Percentiles rank a stretch among this genome's conserved stretches.
Conservation (phyloP, 2,113 vertebrate genomes). For the Pseudopipra pipra region DNA sequence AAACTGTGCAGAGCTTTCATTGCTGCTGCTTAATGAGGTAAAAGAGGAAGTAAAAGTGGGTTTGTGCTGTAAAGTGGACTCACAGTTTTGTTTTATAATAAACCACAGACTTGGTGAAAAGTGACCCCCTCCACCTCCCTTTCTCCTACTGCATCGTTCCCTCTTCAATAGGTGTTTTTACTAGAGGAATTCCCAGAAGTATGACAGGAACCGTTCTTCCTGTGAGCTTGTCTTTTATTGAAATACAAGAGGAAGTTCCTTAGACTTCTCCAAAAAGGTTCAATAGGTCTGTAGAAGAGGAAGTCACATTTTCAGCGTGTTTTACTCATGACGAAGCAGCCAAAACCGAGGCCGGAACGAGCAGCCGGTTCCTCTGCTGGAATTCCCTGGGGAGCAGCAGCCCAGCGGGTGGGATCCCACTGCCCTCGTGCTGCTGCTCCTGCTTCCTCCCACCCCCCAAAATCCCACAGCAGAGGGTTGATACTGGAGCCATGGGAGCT, state of each 20-base stretch:
- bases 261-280: not conserved
- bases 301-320: not conserved
- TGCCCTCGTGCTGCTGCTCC: not conserved
- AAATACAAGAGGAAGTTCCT: not conserved
- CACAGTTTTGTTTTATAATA: not conserved
- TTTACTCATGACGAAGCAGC: not conserved
- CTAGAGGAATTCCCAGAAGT: not conserved
- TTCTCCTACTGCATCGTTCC: not conserved
- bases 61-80: not conserved
- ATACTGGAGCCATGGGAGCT: rapidly evolving
- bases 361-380: not conserved
- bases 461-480: not conserved
- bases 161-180: not conserved
- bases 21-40: not conserved
- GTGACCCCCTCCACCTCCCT: not conserved
- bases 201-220: not conserved
- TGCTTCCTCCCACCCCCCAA: not conserved
- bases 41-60: constrained; percentile 18
- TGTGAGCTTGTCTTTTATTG: not conserved
- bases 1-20: not conserved
- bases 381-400: not conserved
- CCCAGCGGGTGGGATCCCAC: rapidly evolving
- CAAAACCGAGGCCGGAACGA: rapidly evolving
- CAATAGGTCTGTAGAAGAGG: not conserved
- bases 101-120: not conserved